Percentiles rank a stretch among this genome's conserved stretches.
phyloP scores from a whole-genome alignment of 1,140 invertebrate species.

The Drosophila pseudoananassae region DNA sequence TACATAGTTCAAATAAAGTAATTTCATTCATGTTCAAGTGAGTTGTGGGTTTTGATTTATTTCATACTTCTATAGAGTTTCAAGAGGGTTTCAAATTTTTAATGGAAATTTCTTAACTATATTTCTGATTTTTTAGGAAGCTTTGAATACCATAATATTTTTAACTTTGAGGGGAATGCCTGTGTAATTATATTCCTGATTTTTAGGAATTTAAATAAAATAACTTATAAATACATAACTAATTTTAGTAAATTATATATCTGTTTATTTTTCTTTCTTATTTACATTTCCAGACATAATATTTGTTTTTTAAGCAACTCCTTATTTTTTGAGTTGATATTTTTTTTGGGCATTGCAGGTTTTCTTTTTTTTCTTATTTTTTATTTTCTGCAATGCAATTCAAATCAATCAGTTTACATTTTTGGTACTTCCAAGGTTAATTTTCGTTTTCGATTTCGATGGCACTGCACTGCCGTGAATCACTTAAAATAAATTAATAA shows the following conservation, averaged over 20 bases:
- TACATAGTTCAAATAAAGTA: conserved; percentile 52
- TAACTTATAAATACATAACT: no score
- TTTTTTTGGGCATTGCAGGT: background rate
- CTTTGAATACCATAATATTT: no score
- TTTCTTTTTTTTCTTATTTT: conserved; percentile 7
- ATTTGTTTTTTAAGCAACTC: background rate
- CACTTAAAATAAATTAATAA: conserved; percentile 82
- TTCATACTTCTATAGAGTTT: no score
- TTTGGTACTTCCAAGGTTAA: conserved; percentile 67
- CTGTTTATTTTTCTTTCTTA: no score
- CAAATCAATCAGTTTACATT: conserved; percentile 58
- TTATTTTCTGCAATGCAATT: conserved; percentile 34
- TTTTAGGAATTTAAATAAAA: no score
- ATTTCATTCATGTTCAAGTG: conserved; percentile 27
- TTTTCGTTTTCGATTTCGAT: conserved; percentile 33
- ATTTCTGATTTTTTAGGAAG: no score
- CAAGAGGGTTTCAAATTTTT: no score
- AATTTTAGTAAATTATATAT: no score
- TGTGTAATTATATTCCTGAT: no score
- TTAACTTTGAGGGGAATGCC: no score
- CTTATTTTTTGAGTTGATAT: background rate
- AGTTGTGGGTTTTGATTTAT: background rate
- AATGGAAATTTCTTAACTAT: no score
- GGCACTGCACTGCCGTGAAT: conserved; percentile 41
- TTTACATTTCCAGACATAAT: no score